These are phyloP conservation scores for Lagodon rhomboides DNA, from an alignment of 2,797 vertebrate species.

Conservation along the genomic window DNA sequence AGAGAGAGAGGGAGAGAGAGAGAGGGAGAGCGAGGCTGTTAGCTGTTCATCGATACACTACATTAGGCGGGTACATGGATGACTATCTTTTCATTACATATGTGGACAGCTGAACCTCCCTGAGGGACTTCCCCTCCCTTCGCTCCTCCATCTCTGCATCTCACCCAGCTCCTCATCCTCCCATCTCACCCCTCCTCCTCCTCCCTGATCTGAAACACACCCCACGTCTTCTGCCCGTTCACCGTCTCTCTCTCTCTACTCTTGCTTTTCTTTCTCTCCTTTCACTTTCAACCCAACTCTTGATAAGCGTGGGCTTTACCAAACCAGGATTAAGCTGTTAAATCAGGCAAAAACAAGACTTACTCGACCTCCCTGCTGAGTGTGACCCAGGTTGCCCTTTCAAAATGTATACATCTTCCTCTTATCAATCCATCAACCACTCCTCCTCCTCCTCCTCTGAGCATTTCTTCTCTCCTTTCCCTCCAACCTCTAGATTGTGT, in stretches of 20 bases:
- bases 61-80: slow-evolving; percentile 70
- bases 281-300: not conserved
- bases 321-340: not conserved
- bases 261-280: slow-evolving; percentile 3
- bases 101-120: slow-evolving; percentile 79
- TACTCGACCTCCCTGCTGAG: not conserved
- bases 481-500: slow-evolving; percentile 9
- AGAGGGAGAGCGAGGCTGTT: slow-evolving; percentile 24
- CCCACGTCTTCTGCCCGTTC: slow-evolving; percentile 16
- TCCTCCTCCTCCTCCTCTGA: slow-evolving; percentile 12
- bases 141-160: slow-evolving; percentile 46
- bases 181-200: slow-evolving; percentile 29
- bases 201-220: slow-evolving; percentile 43
- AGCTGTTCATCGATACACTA: slow-evolving; percentile 72
- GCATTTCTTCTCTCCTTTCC: slow-evolving; percentile 6
- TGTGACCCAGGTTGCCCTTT: not conserved
- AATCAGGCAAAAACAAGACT: not conserved
- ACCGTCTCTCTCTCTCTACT: slow-evolving; percentile 26
- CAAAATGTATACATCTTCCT: not conserved
- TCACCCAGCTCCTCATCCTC: slow-evolving; percentile 37
- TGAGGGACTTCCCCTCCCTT: slow-evolving; percentile 63
- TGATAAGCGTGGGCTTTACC: not conserved
- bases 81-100: slow-evolving; percentile 80
- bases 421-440: slow-evolving; percentile 17
- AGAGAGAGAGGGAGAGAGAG: slow-evolving; percentile 7